Conservation (phyloP, 2,113 vertebrate species). For the Fulmarus glacialis region DNA sequence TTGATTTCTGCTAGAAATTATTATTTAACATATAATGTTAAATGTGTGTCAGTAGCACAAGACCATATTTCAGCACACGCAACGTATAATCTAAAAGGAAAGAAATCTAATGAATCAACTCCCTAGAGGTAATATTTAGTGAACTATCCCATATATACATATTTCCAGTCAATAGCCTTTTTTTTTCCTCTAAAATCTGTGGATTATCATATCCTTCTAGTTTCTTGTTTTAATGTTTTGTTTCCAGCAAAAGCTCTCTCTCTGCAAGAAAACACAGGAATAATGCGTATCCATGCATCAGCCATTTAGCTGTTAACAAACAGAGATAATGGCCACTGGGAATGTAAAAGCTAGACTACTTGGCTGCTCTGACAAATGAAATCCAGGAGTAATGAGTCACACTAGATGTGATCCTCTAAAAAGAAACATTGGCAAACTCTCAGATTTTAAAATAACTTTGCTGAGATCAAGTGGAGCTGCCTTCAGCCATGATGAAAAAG, state of each 20-base stretch:
- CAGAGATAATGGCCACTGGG: constrained; percentile 54
- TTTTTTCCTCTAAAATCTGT: not conserved
- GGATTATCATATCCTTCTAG: not conserved
- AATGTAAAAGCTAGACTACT: constrained; percentile 48
- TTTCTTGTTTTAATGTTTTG: not conserved
- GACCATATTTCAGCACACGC: not conserved
- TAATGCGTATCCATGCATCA: constrained; percentile 31
- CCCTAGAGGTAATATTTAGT: not conserved
- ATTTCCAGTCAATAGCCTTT: not conserved
- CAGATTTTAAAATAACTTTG: constrained; percentile 72
- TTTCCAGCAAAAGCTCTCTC: not conserved
- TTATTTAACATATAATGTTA: not conserved
- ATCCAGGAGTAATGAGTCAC: constrained; percentile 68
- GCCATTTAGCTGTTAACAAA: constrained; percentile 61
- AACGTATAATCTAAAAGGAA: not conserved
- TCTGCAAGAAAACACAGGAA: constrained; percentile 47
- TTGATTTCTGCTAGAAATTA: constrained; percentile 5
- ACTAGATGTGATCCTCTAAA: constrained; percentile 63
- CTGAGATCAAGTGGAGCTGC: constrained; percentile 60
- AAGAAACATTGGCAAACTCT: constrained; percentile 67
- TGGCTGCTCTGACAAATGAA: constrained; percentile 67
- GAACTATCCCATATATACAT: not conserved
- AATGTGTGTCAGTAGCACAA: not conserved
- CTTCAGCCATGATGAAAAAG: constrained; percentile 60
- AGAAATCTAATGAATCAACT: not conserved